Evolutionary conservation across 92 coral and sea anemone genomes (phyloP).

Genomic region (Palythoa caribaeorum): DNA sequence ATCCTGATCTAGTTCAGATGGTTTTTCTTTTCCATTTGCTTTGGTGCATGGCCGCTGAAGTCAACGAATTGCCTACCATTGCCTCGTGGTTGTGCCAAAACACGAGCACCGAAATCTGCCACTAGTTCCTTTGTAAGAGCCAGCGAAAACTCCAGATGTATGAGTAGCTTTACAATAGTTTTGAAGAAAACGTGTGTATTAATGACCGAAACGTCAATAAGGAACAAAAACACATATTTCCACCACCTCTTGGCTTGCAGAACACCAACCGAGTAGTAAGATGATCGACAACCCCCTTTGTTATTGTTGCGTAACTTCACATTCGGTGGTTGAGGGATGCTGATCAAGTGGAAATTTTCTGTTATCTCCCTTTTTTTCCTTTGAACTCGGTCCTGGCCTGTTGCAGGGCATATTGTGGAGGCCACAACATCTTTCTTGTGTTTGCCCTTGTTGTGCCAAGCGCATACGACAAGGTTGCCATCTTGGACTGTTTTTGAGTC

Average conservation of each 20-base stretch:
- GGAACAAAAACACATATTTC: slow-evolving; percentile 26
- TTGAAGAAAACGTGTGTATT: not conserved
- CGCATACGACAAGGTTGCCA: slow-evolving; percentile 13
- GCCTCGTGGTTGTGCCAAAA: not conserved
- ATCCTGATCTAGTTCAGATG: too few relatives aligned
- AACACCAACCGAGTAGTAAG: slow-evolving; percentile 16
- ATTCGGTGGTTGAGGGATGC: slow-evolving; percentile 23
- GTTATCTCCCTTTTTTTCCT: not conserved
- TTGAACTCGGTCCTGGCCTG: slow-evolving; percentile 9
- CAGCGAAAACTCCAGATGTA: slow-evolving; percentile 25
- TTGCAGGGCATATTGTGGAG: slow-evolving; percentile 15
- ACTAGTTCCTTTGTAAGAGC: slow-evolving; percentile 3
- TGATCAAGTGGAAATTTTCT: not conserved
- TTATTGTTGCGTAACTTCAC: not conserved
- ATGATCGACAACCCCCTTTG: slow-evolving; percentile 14
- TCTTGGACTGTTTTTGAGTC: slow-evolving; percentile 4
- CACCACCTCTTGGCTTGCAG: slow-evolving; percentile 7
- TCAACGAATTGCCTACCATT: not conserved
- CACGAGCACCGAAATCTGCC: not conserved
- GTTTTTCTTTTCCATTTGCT: not conserved
- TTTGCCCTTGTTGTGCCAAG: slow-evolving; percentile 36
- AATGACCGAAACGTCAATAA: not conserved
- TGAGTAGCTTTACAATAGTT: not conserved
- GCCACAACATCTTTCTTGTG: slow-evolving; percentile 7
- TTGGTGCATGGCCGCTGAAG: slow-evolving; percentile 13